Percentiles rank a stretch among this genome's conserved stretches.
Evolutionary conservation across 2,888 invertebrate genomes (phyloP).

Genomic region (Drosophila cognata): DNA sequence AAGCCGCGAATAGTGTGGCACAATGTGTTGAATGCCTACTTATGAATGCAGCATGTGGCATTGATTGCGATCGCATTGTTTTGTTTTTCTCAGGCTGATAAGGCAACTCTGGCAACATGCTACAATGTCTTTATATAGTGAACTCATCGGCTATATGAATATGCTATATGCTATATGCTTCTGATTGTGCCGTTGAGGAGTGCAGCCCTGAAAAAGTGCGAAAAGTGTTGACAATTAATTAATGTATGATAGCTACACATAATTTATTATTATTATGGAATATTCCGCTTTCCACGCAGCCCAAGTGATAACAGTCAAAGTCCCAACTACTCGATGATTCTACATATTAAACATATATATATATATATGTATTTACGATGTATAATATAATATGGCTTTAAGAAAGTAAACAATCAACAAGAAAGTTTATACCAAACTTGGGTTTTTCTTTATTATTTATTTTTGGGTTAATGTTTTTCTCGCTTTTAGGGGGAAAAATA

Average conservation of each 20-base stretch:
- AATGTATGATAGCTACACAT: slow-evolving; percentile 61
- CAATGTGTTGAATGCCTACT: slow-evolving; percentile 11
- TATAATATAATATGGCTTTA: slow-evolving; percentile 8
- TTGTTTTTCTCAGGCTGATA: slow-evolving; percentile 72
- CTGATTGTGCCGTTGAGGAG: slow-evolving; percentile 54
- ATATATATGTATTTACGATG: neutral
- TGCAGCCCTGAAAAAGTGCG: slow-evolving; percentile 70
- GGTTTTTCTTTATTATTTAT: slow-evolving; percentile 10
- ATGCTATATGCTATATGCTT: slow-evolving; percentile 15
- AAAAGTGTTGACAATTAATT: slow-evolving; percentile 70
- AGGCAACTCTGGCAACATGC: slow-evolving; percentile 37
- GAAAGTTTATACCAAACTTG: slow-evolving; percentile 45
- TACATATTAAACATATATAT: neutral
- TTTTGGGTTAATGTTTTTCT: slow-evolving; percentile 16
- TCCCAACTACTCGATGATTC: slow-evolving; percentile 32
- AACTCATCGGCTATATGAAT: neutral
- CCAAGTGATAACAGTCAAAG: slow-evolving; percentile 47
- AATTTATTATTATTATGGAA: slow-evolving; percentile 70
- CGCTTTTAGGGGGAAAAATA: neutral
- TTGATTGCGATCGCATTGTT: slow-evolving; percentile 37
- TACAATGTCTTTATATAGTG: slow-evolving; percentile 13
- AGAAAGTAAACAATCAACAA: slow-evolving; percentile 70
- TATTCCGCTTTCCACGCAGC: slow-evolving; percentile 62
- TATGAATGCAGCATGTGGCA: slow-evolving; percentile 35
- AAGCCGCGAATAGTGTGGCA: slow-evolving; percentile 7